Conservation (phyloP, 2,797 vertebrate genomes). For the Emydoidea blandingii region DNA sequence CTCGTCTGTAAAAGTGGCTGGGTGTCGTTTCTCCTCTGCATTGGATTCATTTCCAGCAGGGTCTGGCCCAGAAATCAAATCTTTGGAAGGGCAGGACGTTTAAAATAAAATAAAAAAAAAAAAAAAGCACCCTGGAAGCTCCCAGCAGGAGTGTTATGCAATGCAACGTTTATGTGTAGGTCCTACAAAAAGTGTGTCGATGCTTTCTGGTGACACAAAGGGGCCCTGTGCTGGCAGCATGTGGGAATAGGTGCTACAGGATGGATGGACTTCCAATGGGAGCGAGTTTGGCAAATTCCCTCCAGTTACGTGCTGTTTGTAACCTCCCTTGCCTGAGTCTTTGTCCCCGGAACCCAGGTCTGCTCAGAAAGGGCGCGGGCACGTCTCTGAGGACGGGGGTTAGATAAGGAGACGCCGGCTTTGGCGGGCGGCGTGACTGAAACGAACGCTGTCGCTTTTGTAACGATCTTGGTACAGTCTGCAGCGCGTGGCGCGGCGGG, state of each 20-base stretch:
- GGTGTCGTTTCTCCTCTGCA: not conserved
- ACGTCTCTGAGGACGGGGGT: not conserved
- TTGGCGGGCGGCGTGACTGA: not conserved
- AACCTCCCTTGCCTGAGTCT: not conserved
- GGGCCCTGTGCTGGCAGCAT: not conserved
- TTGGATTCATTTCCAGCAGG: not conserved
- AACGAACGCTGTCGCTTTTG: not conserved
- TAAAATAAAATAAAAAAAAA: not conserved
- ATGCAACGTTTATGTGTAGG: not conserved
- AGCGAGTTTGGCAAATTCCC: not conserved
- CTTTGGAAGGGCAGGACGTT: not conserved
- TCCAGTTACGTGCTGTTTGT: not conserved
- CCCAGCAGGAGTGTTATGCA: not conserved
- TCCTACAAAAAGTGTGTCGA: not conserved
- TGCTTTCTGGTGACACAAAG: not conserved
- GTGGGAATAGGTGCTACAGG: not conserved
- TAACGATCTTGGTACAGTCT: not conserved
- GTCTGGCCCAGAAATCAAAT: not conserved
- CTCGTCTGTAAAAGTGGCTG: not conserved
- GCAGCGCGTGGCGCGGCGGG: no score
- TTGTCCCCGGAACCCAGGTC: not conserved
- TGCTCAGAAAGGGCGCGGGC: not conserved
- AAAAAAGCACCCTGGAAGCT: no score
- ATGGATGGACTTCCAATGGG: not conserved
- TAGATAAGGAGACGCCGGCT: not conserved